Percentiles rank a stretch among this genome's conserved stretches.
phyloP scores from a whole-genome alignment of 2,888 invertebrate species.

The Brachypterus glaber region DNA sequence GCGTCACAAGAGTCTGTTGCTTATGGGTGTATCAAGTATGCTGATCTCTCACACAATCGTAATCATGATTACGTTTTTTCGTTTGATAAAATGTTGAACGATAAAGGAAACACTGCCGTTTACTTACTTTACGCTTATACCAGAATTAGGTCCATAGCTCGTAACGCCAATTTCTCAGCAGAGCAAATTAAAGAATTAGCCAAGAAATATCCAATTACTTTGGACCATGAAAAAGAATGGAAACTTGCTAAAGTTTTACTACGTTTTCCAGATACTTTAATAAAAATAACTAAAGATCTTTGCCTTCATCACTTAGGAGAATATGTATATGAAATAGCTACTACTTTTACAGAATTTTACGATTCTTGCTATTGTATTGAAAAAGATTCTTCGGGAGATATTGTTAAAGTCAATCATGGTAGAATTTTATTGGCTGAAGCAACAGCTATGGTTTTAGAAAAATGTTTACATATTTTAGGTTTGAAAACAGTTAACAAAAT shows the following conservation, averaged over 20 bases:
- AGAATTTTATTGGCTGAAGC: conserved; percentile 88
- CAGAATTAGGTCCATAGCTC: conserved; percentile 82
- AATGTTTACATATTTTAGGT: conserved; percentile 85
- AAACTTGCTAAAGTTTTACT: conserved; percentile 82
- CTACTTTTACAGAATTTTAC: conserved; percentile 93
- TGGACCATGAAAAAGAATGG: conserved; percentile 89
- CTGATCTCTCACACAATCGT: conserved; percentile 90
- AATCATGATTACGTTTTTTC: conserved; percentile 94
- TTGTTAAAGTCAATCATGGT: conserved; percentile 73
- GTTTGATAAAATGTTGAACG: conserved; percentile 98
- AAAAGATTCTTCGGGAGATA: conserved; percentile 72
- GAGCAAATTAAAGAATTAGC: conserved; percentile 54
- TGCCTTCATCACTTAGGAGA: conserved; percentile 85
- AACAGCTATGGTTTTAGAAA: conserved; percentile 76
- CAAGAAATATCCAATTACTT: conserved; percentile 50
- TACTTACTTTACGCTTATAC: conserved; percentile 93
- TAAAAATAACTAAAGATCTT: conserved; percentile 73
- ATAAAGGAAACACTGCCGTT: conserved; percentile 97
- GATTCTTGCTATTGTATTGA: conserved; percentile 96
- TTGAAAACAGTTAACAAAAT: conserved; percentile 86
- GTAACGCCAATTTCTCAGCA: conserved; percentile 60
- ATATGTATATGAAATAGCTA: conserved; percentile 89
- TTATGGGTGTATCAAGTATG: conserved; percentile 97
- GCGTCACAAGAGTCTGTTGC: conserved; percentile 85
- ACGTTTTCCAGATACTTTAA: conserved; percentile 78